Evolutionary conservation across 1,140 invertebrate genomes (phyloP).

Genomic region (Telenomus remus): DNA sequence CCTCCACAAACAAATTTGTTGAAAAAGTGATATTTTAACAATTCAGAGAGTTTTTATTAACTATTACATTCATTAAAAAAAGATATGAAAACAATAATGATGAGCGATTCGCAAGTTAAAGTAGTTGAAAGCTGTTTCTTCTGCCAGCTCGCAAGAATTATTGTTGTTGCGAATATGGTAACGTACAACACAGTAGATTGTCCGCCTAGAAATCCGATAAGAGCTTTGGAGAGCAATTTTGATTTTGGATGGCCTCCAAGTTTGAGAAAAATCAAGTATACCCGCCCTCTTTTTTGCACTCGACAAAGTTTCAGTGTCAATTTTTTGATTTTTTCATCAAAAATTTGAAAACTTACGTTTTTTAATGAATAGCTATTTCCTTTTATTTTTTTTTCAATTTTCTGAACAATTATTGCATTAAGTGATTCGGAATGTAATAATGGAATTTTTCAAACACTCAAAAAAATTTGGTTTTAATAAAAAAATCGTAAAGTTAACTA

Average conservation of each 20-base stretch:
- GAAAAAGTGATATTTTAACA: too few relatives aligned
- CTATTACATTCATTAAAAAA: too few relatives aligned
- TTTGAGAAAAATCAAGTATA: conserved; percentile 48
- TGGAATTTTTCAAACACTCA: too few relatives aligned
- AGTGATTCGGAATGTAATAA: too few relatives aligned
- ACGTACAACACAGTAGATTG: conserved; percentile 3
- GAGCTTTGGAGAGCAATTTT: conserved; percentile 47
- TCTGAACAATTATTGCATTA: too few relatives aligned
- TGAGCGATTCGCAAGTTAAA: background rate
- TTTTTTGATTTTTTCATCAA: conserved; percentile 8
- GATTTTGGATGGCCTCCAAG: conserved; percentile 49
- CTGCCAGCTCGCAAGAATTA: conserved; percentile 10
- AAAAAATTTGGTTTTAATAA: too few relatives aligned
- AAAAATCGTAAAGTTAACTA: conserved; percentile 4
- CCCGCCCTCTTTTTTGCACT: conserved; percentile 36
- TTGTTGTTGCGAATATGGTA: conserved; percentile 19
- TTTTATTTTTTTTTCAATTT: too few relatives aligned
- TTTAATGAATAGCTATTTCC: too few relatives aligned
- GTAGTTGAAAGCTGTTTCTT: background rate
- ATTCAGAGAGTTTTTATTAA: too few relatives aligned
- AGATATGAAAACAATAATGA: too few relatives aligned
- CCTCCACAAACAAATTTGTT: too few relatives aligned
- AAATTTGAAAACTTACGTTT: too few relatives aligned
- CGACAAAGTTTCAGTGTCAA: conserved; percentile 39
- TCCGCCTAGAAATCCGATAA: conserved; percentile 44